A percentile compares a stretch with the other conserved stretches of the same genome.
Evolutionary conservation across 2,113 vertebrate species (phyloP).

Genomic region (Trinectes maculatus): DNA sequence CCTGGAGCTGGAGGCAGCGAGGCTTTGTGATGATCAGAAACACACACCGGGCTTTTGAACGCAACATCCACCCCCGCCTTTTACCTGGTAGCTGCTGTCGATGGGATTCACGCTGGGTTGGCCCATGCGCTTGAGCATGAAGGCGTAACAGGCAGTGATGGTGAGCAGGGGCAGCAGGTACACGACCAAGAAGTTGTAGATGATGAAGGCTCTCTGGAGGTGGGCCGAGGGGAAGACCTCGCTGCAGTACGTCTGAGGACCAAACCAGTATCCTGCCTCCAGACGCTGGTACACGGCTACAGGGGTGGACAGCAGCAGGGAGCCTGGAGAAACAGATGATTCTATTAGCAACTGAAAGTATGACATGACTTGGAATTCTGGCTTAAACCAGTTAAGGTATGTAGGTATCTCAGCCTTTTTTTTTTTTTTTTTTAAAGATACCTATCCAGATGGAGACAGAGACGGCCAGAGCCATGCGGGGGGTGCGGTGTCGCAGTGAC

Average conservation of each 20-base stretch:
- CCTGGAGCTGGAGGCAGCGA: slow-evolving; percentile 60
- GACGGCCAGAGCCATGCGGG: slow-evolving; percentile 70
- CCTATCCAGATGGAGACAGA: slow-evolving; percentile 80
- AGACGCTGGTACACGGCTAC: slow-evolving; percentile 72
- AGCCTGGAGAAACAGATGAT: slow-evolving; percentile 53
- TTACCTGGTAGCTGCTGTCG: slow-evolving; percentile 74
- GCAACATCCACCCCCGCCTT: background rate
- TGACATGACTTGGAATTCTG: too few species aligned
- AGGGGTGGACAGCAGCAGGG: slow-evolving; percentile 73
- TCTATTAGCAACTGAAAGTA: too few species aligned
- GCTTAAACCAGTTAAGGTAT: too few species aligned
- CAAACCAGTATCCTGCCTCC: slow-evolving; percentile 75
- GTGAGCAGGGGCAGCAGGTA: slow-evolving; percentile 78
- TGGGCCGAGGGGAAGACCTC: slow-evolving; percentile 74
- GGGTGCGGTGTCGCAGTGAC: slow-evolving; percentile 71
- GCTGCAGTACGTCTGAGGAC: slow-evolving; percentile 76
- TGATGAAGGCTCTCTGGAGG: slow-evolving; percentile 74
- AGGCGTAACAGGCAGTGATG: slow-evolving; percentile 74
- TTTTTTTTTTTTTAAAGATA: slow-evolving; percentile 26
- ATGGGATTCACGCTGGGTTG: slow-evolving; percentile 67
- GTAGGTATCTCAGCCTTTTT: too few species aligned
- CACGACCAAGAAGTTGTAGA: slow-evolving; percentile 78
- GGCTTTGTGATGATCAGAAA: background rate
- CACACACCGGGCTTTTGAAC: background rate
- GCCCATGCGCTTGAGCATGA: slow-evolving; percentile 78